Evolutionary conservation across 2,888 invertebrate species (phyloP).

Genomic region (Kuschelorhynchus macadamiae): DNA sequence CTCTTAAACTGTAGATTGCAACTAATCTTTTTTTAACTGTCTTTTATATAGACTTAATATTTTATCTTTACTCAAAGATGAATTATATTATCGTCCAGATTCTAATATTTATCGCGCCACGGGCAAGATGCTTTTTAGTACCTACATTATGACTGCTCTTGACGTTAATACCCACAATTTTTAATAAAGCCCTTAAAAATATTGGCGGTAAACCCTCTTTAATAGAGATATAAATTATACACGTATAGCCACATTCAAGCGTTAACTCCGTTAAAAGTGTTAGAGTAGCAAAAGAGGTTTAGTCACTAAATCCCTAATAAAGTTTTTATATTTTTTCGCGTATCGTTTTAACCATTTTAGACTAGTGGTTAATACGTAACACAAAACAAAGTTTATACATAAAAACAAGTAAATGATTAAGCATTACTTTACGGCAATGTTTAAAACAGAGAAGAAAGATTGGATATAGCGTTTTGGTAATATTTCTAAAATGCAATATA

Average conservation of each 20-base stretch:
- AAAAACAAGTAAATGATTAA: too few relatives aligned
- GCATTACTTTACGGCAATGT: too few relatives aligned
- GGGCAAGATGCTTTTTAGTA: constrained; percentile 4
- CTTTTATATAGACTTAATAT: neutral
- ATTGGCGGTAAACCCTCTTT: constrained; percentile 20
- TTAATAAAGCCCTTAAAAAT: constrained; percentile 19
- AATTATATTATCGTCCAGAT: neutral
- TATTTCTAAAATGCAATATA: too few relatives aligned
- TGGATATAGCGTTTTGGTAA: too few relatives aligned
- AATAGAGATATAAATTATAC: constrained; percentile 23
- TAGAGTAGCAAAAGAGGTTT: constrained; percentile 11
- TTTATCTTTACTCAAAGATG: neutral
- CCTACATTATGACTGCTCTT: constrained; percentile 1
- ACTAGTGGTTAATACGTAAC: constrained; percentile 6
- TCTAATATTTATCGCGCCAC: constrained; percentile 5
- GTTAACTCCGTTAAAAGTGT: constrained; percentile 17
- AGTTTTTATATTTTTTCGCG: constrained; percentile 13
- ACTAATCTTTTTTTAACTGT: too few relatives aligned
- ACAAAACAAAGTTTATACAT: too few relatives aligned
- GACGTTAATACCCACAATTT: constrained; percentile 7
- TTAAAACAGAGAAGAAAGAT: too few relatives aligned
- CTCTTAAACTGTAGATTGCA: too few relatives aligned
- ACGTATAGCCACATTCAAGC: constrained; percentile 21
- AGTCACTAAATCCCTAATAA: constrained; percentile 19
- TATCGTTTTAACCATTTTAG: constrained; percentile 8